Conservation (phyloP, 2,888 invertebrate genomes). For the Pseudoips prasinana region DNA sequence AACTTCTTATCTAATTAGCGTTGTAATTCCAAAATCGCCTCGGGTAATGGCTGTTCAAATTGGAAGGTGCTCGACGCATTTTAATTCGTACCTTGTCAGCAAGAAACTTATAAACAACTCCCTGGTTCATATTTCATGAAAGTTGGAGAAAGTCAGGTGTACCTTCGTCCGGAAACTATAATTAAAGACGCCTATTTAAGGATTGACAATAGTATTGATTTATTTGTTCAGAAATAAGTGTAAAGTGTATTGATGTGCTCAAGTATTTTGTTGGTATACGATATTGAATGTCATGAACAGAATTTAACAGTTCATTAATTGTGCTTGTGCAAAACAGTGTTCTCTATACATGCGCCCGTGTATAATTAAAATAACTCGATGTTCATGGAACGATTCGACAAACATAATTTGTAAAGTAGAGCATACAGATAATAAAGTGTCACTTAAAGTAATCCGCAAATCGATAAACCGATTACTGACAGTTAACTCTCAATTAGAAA, state of each 20-base stretch:
- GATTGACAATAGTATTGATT: constrained; percentile 20
- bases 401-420: too few relatives aligned
- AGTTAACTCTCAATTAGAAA: neutral
- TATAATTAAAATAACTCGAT: too few relatives aligned
- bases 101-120: constrained; percentile 36
- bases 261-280: constrained; percentile 18
- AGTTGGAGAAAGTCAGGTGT: constrained; percentile 25
- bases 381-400: too few relatives aligned
- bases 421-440: too few relatives aligned
- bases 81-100: constrained; percentile 49
- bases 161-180: constrained; percentile 15
- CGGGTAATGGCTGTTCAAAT: constrained; percentile 45
- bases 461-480: too few relatives aligned
- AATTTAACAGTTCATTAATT: too few relatives aligned
- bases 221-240: constrained; percentile 10
- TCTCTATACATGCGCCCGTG: too few relatives aligned
- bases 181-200: constrained; percentile 14
- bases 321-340: too few relatives aligned
- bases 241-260: constrained; percentile 15
- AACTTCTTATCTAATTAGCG: constrained; percentile 50
- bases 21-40: constrained; percentile 43
- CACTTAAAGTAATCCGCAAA: too few relatives aligned
- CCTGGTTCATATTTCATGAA: constrained; percentile 24
- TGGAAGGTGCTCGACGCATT: constrained; percentile 50
- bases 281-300: neutral